Evolutionary conservation across 23 tunicate genomes (phyloP).

Genomic region (Ciona savignyi): DNA sequence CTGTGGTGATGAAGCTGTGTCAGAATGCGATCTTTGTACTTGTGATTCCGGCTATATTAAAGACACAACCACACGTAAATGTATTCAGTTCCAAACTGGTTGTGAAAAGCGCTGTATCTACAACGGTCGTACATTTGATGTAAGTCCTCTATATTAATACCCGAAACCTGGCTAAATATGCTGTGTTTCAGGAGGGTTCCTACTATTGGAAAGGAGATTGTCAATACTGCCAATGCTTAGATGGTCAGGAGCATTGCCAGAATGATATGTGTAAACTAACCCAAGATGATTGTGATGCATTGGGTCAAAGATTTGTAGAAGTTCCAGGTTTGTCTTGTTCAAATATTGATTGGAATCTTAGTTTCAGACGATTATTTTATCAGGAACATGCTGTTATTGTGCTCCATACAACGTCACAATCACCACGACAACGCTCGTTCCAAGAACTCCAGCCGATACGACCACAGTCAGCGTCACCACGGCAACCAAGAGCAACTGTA

Average conservation of each 20-base stretch:
- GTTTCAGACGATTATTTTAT: background rate
- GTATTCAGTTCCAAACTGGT: slow-evolving; percentile 51
- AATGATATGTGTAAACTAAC: slow-evolving; percentile 47
- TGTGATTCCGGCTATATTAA: slow-evolving; percentile 63
- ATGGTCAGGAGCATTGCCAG: slow-evolving; percentile 64
- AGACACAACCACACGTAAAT: slow-evolving; percentile 60
- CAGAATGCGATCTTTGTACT: slow-evolving; percentile 66
- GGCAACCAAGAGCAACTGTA: slow-evolving; percentile 14
- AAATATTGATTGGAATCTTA: background rate
- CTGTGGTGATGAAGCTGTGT: slow-evolving; percentile 27
- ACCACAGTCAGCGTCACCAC: slow-evolving; percentile 14
- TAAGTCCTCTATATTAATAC: background rate
- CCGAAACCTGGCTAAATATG: background rate
- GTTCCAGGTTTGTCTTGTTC: slow-evolving; percentile 35
- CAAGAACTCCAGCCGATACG: slow-evolving; percentile 2
- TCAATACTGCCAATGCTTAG: slow-evolving; percentile 51
- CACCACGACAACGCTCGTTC: slow-evolving; percentile 17
- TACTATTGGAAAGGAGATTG: slow-evolving; percentile 84
- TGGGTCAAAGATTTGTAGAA: slow-evolving; percentile 53
- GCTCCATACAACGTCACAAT: slow-evolving; percentile 63
- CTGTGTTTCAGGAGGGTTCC: slow-evolving; percentile 37
- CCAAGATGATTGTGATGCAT: slow-evolving; percentile 55
- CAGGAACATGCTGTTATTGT: slow-evolving; percentile 85
- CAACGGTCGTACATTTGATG: slow-evolving; percentile 44
- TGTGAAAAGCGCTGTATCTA: slow-evolving; percentile 34